Base-by-base conservation (phyloP, 2,797 vertebrate species). In the Oophaga sylvatica region DNA sequence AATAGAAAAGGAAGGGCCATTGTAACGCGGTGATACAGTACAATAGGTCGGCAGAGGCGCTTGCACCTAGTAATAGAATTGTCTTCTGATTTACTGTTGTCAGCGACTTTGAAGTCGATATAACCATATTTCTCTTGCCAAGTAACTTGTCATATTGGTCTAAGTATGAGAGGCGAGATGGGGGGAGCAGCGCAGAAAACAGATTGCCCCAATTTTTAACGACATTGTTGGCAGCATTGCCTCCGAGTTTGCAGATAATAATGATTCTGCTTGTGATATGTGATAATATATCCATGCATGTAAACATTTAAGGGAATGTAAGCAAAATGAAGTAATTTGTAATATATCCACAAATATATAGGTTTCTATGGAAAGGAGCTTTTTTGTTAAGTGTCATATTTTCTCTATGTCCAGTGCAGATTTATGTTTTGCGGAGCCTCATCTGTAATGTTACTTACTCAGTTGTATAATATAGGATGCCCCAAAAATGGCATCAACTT, bases 141-240 rank as follows among this genome's bases (percentile, higher is more conserved):
- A 57, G 26, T 71, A 19, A 71, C 67, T 71, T 71, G 31, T 83
- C 29, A 71, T 57, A 57, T 71, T 26, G 71, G 48, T 70, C 15
- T 82, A 19, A 31, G 26, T 35, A 22, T 22, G 19, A 12, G 29
- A 59, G 29, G 17, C 67, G 16, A 31, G 12, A 67, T 71, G 53
- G 81, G 81, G 59, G 29, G 81, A 67, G 80, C 65, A 31, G 48
- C 5, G 53, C 0, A 63, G 26, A 57, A 83, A 83, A 57, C 81
- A 83, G 81, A 83, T 71, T 71, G 81, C 16, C 7, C 10, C n/a
- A 83, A 71, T 53, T 71, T 83, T 83, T 71, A 83, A 70, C 65
- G 57, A 83, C 81, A 83, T 31, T 31, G 67, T 48, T 71, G 81
- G 81, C 81, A 83, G 45, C 26, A 71, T 53, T 15, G 48, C 26